Evolutionary conservation across 37 sponge, comb jelly and placozoan genomes (phyloP).

Genomic region (Cladorhizidae sp.): DNA sequence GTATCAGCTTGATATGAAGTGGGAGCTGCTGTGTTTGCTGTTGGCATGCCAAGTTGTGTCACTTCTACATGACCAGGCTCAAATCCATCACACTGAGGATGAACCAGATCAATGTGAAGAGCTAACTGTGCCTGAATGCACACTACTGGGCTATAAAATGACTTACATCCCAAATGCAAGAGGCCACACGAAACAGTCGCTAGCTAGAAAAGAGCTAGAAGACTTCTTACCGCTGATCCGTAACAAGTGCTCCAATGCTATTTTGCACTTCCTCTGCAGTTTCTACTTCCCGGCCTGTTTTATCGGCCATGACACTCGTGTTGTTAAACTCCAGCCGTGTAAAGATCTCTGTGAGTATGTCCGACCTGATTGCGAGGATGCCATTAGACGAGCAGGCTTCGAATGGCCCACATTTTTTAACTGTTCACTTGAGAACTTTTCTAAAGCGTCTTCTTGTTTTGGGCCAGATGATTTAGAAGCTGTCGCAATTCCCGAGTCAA

Average conservation of each 20-base stretch:
- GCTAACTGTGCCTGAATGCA: background rate
- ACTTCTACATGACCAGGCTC: too few relatives aligned
- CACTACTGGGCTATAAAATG: background rate
- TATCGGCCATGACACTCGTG: background rate
- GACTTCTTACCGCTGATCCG: slow-evolving; percentile 1
- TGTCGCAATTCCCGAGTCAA: too few relatives aligned
- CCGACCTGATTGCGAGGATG: background rate
- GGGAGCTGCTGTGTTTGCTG: too few relatives aligned
- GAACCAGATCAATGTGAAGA: too few relatives aligned
- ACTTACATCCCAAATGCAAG: slow-evolving; percentile 3
- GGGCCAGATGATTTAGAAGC: slow-evolving; percentile 1
- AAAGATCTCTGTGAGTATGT: slow-evolving; percentile 11
- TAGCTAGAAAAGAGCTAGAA: background rate
- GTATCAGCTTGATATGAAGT: too few relatives aligned
- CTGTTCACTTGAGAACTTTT: background rate
- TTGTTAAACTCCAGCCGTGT: slow-evolving; percentile 3
- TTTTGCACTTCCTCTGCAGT: slow-evolving; percentile 30
- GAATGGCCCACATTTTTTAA: slow-evolving; percentile 28
- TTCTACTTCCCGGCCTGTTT: slow-evolving; percentile 24
- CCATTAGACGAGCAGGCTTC: background rate
- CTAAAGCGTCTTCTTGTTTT: background rate
- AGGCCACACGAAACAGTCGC: background rate
- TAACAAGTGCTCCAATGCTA: slow-evolving; percentile 6
- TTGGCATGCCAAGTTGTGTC: too few relatives aligned
- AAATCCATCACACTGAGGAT: too few relatives aligned